phyloP scores from a whole-genome alignment of 2,797 vertebrate genomes.

The Poeciliopsis presidionis region DNA sequence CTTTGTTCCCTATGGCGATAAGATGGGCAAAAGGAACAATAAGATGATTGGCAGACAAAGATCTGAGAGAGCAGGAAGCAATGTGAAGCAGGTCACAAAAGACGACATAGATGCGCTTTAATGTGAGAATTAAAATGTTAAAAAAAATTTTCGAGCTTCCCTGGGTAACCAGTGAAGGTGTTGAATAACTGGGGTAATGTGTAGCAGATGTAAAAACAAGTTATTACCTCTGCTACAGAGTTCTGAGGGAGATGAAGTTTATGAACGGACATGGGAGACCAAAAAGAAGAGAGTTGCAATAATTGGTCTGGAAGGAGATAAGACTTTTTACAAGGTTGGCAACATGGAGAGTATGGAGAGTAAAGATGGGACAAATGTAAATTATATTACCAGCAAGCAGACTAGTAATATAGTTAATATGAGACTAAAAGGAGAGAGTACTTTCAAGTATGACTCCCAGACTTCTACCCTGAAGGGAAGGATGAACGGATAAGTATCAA shows the following conservation, averaged over 20 bases:
- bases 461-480: not conserved
- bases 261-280: not conserved
- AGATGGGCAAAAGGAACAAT: no score
- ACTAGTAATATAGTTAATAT: not conserved
- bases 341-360: not conserved
- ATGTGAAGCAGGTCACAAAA: not conserved
- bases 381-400: not conserved
- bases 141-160: not conserved
- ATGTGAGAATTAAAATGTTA: not conserved
- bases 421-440: not conserved
- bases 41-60: not conserved
- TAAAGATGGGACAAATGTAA: not conserved
- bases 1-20: no score
- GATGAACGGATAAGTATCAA: not conserved
- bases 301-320: slow-evolving; percentile 1
- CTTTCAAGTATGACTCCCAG: not conserved
- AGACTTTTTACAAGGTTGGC: not conserved
- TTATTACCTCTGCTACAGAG: not conserved
- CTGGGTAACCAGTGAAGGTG: not conserved
- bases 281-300: not conserved
- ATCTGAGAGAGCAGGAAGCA: not conserved
- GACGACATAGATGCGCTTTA: not conserved
- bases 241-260: not conserved
- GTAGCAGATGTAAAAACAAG: not conserved
- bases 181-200: not conserved